These are phyloP conservation scores for Standfussiana lucernea DNA, from an alignment of 2,888 invertebrate genomes.

Conservation along the genomic window DNA sequence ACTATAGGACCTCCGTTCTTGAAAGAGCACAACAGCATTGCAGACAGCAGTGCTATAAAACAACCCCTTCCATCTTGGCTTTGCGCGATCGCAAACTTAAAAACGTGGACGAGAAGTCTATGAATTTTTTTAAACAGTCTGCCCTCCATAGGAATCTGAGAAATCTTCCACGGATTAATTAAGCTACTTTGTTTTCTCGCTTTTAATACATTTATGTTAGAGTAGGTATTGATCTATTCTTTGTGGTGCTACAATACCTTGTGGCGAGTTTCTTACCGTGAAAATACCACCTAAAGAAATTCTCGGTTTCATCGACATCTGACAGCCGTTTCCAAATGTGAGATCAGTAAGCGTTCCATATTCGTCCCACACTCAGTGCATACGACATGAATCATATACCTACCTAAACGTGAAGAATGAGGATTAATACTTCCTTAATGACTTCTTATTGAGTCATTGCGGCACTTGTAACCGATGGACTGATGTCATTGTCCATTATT, in stretches of 20 bases:
- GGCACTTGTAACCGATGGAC: slow-evolving; percentile 21
- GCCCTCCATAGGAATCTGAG: no score
- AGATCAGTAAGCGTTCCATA: neutral
- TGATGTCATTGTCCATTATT: slow-evolving; percentile 55
- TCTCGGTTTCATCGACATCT: neutral
- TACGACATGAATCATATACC: slow-evolving; percentile 41
- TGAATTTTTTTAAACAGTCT: neutral
- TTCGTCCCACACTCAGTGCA: slow-evolving; percentile 7
- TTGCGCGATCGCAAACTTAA: neutral
- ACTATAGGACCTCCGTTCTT: no score
- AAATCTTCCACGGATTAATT: neutral
- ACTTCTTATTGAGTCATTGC: slow-evolving; percentile 51
- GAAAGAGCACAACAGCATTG: slow-evolving; percentile 9
- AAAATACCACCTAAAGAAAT: neutral
- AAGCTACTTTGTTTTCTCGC: neutral
- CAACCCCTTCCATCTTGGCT: neutral
- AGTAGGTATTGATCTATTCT: neutral
- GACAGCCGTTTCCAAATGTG: neutral
- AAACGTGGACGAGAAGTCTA: no score
- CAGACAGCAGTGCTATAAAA: slow-evolving; percentile 34
- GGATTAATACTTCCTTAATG: slow-evolving; percentile 42
- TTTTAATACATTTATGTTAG: neutral
- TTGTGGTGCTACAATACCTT: no score
- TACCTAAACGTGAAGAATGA: slow-evolving; percentile 42
- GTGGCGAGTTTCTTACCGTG: neutral